Base-by-base conservation (phyloP, 2,888 invertebrate species). In the Orchestes rusci region DNA sequence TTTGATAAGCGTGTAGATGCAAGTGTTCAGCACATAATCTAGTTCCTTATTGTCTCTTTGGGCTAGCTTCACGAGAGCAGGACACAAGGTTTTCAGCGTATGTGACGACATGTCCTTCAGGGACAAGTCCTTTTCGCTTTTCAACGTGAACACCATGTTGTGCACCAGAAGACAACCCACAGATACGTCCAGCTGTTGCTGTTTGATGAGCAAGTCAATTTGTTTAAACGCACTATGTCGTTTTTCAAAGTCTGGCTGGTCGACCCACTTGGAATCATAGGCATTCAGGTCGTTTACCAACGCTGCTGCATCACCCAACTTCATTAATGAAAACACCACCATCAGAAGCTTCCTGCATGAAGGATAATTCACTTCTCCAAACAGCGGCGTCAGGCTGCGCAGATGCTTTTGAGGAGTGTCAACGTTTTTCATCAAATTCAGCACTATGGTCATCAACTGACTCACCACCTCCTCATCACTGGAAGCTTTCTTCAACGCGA, bases 161-260 rank as follows among this genome's bases (percentile, higher is more conserved):
- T 89, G 80, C 13, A 91, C 78, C 13, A 91, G 73, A 28, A 89
- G 70, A 27, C 84, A 73, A 1, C 84, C 83, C 12, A 82, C 63
- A 52, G 82, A 77, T 16, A 84, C 64, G 37, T 79, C 76, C 16
- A 67, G 64, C 35, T 71, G 64, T 41, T 72, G 64, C 1, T 63
- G 64, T 2, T 73, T 70, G 10, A 75, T 67, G 19, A 43, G 7
- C n/a, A 71, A 53, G 2, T 43, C 78, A 29, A 92, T 77, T 55
- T 73, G 69, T 56, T 78, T 80, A 56, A 90, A 89, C 0, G 86
- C 86, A 40, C 83, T 79, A 16, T 94, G 72, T 55, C 96, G 75
- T 56, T 75, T 75, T 48, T 86, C 81, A 58, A 87, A 93, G 69
- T 96, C 92, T 0, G 95, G 93, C 62, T 96, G 94, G 57, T 95